Conservation (phyloP, 2,797 vertebrate genomes). For the Psittacula echo region DNA sequence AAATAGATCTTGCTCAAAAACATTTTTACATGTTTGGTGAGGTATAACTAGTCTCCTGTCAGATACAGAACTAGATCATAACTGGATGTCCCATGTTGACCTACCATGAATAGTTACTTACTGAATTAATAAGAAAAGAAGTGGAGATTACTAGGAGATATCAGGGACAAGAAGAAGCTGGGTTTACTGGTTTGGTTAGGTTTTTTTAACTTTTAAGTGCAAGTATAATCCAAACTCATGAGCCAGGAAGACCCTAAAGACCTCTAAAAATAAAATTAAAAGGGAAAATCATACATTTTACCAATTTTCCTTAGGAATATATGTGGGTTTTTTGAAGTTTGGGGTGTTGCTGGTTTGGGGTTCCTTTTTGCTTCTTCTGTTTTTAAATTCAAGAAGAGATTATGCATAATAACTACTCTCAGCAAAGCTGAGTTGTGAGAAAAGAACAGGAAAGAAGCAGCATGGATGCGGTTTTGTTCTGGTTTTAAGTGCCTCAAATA, state of each 20-base stretch:
- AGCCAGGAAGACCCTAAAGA: neutral
- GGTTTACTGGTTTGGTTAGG: neutral
- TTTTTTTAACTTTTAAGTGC: neutral
- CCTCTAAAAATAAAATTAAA: neutral
- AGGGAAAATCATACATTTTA: neutral
- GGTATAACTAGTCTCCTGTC: constrained; percentile 15
- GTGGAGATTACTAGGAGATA: neutral
- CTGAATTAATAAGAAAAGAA: neutral
- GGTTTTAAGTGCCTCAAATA: neutral
- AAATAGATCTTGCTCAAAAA: constrained; percentile 64
- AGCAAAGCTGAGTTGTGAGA: constrained; percentile 29
- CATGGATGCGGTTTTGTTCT: neutral
- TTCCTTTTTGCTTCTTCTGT: neutral
- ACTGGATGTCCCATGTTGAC: neutral
- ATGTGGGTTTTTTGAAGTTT: accelerated
- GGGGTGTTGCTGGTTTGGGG: neutral
- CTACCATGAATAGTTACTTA: neutral
- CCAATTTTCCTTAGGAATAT: neutral
- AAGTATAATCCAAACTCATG: neutral
- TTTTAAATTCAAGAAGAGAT: constrained; percentile 19
- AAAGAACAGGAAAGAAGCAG: neutral
- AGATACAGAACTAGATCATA: constrained; percentile 23
- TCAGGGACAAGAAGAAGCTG: neutral
- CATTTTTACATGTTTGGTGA: constrained; percentile 25
- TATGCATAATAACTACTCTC: neutral